These are phyloP conservation scores for Probaryconus sp. DNA, from an alignment of 1,140 invertebrate genomes.

Conservation along the genomic window DNA sequence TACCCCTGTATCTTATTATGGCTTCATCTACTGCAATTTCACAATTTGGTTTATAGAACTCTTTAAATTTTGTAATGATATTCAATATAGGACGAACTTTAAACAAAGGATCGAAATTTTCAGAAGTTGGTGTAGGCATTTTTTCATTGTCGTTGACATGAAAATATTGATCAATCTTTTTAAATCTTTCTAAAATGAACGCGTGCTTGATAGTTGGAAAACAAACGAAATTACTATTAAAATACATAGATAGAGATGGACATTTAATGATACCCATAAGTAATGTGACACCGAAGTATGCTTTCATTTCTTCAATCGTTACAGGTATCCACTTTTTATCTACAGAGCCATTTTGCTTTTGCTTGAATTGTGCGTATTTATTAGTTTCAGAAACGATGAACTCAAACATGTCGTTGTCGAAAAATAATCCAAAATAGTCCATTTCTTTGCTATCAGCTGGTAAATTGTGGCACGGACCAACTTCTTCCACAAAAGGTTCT, in stretches of 20 bases:
- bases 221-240: too few species aligned
- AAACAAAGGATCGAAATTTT: too few species aligned
- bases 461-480: slow-evolving; percentile 5
- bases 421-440: slow-evolving; percentile 3
- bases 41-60: background rate
- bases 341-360: background rate
- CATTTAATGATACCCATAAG: slow-evolving; percentile 3
- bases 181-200: too few species aligned
- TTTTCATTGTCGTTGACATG: background rate
- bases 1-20: too few species aligned
- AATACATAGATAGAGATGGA: too few species aligned
- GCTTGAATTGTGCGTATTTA: background rate
- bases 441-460: background rate
- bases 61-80: too few species aligned
- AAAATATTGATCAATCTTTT: too few species aligned
- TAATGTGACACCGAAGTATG: slow-evolving; percentile 1
- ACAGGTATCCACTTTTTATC: background rate
- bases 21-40: background rate
- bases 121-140: too few species aligned
- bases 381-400: slow-evolving; percentile 12
- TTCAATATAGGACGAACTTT: too few species aligned
- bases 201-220: too few species aligned
- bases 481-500: background rate
- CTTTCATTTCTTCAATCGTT: background rate
- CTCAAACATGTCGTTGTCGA: background rate